Percentiles rank a stretch among this genome's conserved stretches.
phyloP scores from a whole-genome alignment of 1,140 invertebrate species.

The Aricia agestis region DNA sequence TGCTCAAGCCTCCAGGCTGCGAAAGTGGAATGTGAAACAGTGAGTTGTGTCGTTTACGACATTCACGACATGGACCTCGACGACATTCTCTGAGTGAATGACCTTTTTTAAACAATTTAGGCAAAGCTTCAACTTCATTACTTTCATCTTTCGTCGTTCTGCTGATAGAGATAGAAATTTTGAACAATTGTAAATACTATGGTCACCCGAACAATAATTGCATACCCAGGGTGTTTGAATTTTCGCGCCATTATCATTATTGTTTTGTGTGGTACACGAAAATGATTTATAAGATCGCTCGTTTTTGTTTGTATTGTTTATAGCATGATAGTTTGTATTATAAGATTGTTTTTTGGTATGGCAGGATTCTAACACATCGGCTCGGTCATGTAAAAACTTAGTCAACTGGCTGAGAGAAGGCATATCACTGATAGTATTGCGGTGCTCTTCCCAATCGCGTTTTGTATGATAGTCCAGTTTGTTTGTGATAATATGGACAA shows the following conservation, averaged over 20 bases:
- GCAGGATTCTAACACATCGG: slow-evolving; percentile 32
- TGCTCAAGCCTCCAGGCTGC: neutral
- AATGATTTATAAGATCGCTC: no score
- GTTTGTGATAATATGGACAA: slow-evolving; percentile 18
- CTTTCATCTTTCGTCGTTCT: no score
- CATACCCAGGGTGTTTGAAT: neutral
- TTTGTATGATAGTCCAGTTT: slow-evolving; percentile 23
- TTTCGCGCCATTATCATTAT: neutral
- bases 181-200: slow-evolving; percentile 20
- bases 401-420: slow-evolving; percentile 27
- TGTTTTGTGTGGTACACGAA: neutral
- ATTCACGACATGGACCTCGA: slow-evolving; percentile 8
- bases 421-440: slow-evolving; percentile 15
- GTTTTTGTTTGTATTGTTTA: no score
- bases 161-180: slow-evolving; percentile 5
- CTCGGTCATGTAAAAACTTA: slow-evolving; percentile 31
- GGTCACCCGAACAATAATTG: slow-evolving; percentile 7
- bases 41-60: slow-evolving; percentile 14
- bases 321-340: neutral
- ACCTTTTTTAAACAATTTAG: no score
- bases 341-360: slow-evolving; percentile 14
- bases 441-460: slow-evolving; percentile 31
- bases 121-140: no score
- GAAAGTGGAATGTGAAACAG: neutral
- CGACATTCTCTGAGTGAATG: neutral